phyloP scores from a whole-genome alignment of 2,113 vertebrate genomes.

The Oxyruncus cristatus region DNA sequence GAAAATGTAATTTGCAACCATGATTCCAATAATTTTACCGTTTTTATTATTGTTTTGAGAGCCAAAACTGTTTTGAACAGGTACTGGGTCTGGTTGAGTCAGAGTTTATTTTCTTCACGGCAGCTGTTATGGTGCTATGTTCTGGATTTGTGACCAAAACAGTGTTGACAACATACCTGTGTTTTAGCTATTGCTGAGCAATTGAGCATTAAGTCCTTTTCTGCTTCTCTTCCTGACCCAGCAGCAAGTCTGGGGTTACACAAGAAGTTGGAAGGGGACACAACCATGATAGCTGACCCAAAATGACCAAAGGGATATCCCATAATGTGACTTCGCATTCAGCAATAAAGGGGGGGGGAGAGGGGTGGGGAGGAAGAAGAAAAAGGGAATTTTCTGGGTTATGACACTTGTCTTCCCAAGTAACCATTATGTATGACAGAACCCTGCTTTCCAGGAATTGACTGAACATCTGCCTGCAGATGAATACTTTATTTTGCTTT shows the following conservation, averaged over 20 bases:
- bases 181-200: neutral
- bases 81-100: neutral
- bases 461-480: neutral
- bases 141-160: neutral
- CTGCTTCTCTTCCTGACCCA: neutral
- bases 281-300: neutral
- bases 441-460: neutral
- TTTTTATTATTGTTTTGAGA: neutral
- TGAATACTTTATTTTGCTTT: neutral
- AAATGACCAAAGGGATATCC: neutral
- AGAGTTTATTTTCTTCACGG: neutral
- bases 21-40: neutral
- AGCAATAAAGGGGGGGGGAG: neutral
- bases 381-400: neutral
- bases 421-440: neutral
- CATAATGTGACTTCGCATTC: neutral
- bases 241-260: neutral
- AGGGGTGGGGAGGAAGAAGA: neutral
- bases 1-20: neutral
- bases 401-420: neutral
- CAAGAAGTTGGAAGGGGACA: neutral
- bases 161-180: neutral
- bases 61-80: neutral
- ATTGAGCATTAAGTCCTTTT: neutral
- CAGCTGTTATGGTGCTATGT: neutral